Evolutionary conservation across 2,797 vertebrate species (phyloP).

Genomic region (Acanthurus tractus): DNA sequence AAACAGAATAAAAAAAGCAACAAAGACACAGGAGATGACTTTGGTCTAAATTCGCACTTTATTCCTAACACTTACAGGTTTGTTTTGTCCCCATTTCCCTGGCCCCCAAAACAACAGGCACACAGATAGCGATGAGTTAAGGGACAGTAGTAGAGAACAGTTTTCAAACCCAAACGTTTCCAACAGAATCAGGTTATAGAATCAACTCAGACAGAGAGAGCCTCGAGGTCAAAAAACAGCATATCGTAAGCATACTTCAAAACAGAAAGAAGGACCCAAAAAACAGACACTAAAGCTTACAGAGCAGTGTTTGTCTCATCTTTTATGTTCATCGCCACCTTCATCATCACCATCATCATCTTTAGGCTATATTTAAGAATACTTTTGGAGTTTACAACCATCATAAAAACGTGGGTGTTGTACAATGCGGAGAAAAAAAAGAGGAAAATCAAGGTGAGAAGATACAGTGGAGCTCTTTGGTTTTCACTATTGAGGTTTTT

Average conservation of each 20-base stretch:
- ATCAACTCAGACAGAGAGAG: conserved; percentile 78
- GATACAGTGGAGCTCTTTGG: conserved; percentile 86
- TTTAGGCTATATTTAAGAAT: conserved; percentile 68
- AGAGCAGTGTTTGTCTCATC: conserved; percentile 62
- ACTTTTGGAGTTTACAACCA: conserved; percentile 65
- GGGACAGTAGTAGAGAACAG: conserved; percentile 78
- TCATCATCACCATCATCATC: conserved; percentile 38
- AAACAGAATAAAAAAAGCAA: neutral
- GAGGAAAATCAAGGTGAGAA: conserved; percentile 63
- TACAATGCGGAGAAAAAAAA: conserved; percentile 63
- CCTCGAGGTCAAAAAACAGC: conserved; percentile 72
- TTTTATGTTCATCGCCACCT: conserved; percentile 50
- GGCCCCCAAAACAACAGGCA: conserved; percentile 85
- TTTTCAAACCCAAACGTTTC: conserved; percentile 72
- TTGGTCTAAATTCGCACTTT: conserved; percentile 89
- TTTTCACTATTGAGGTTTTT: conserved; percentile 87
- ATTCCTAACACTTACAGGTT: conserved; percentile 90
- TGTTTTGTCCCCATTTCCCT: conserved; percentile 77
- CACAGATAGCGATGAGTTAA: conserved; percentile 87
- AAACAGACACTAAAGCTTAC: conserved; percentile 67
- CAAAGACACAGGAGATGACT: conserved; percentile 60
- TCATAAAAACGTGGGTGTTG: conserved; percentile 68
- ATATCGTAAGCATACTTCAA: conserved; percentile 67
- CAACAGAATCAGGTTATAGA: conserved; percentile 77
- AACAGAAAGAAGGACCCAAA: conserved; percentile 59